Base-by-base conservation (phyloP, 2,888 invertebrate species). In the Xestia xanthographa region DNA sequence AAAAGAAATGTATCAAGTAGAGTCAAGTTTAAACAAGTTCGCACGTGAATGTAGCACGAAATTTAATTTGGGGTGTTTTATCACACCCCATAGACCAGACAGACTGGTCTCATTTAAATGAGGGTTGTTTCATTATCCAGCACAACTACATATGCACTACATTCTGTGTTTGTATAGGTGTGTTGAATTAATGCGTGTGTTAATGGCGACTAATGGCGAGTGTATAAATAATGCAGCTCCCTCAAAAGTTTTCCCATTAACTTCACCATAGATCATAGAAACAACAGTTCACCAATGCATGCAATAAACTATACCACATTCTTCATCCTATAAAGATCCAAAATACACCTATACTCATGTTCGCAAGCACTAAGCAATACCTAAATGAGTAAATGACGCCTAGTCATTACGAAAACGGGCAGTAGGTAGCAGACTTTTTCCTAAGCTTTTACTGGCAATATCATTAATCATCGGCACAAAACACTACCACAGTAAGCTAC, bases 41-140 rank as follows among this genome's bases (percentile, higher is more conserved):
- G 8, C 1, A 38, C 45, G 43, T 65, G 58, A 50, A 34, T 34
- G 34, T 41, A 34, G 17, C 11, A 20, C 26, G 38, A 53, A 26
- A 66, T 68, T 58, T 26, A 62, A 56, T 58, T 63, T 26, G 26
- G 68, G 71, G 81, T 80, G 76, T 41, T 26, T 60, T 48, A 50
- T 12, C 66, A 70, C 81, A 68, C 76, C 71, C 58, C 22, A 14
- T 2, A 41, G 56, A n/a, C 41, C 26, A 53, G 29, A 65, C 76
- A 20, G 67, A 26, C 65, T 45, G 22, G 38, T 41, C 14, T 41
- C n/a, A 60, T 41, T 62, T 43, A 45, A 62, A 67, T 50, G 29
- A 71, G 48, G 81, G 68, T 43, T 41, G 14, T 11, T 34, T 34
- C 14, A 75, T 34, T 56, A 56, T 66, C 29, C 34, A 29, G 34